Percentiles rank a stretch among this genome's conserved stretches.
phyloP scores from a whole-genome alignment of 2,797 vertebrate species.

The Tympanoctomys barrerae region DNA sequence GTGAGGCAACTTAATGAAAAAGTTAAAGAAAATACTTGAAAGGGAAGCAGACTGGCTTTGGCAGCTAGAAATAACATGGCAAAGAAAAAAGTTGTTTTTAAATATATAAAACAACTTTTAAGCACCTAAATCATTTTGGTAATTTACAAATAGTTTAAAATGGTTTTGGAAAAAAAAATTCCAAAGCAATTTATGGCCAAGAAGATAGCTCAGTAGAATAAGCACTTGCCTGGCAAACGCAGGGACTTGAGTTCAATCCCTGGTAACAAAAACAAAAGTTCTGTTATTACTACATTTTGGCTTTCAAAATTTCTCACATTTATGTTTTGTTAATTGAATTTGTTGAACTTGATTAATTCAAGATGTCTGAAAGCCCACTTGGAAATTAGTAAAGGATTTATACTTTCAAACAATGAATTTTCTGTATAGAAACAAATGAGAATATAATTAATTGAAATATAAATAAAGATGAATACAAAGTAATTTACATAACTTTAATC shows the following conservation, averaged over 20 bases:
- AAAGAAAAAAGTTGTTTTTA: background rate
- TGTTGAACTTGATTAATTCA: constrained; percentile 9
- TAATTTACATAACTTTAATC: background rate
- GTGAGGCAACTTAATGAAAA: constrained; percentile 14
- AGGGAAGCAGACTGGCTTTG: background rate
- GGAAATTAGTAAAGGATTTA: constrained; percentile 39
- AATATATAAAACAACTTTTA: background rate
- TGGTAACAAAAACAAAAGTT: too few relatives aligned
- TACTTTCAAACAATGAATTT: background rate
- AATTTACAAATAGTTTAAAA: background rate
- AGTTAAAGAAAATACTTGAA: background rate
- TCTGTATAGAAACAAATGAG: background rate
- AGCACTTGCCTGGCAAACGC: too few relatives aligned
- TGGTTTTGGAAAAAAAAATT: background rate
- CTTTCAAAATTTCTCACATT: background rate
- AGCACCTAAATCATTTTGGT: background rate
- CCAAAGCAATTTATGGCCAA: too few relatives aligned
- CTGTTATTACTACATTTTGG: background rate
- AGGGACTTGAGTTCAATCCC: too few relatives aligned
- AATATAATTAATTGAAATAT: background rate
- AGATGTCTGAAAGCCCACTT: constrained; percentile 21
- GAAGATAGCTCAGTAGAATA: too few relatives aligned
- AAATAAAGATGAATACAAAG: background rate
- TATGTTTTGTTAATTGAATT: background rate
- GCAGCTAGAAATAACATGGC: background rate